Evolutionary conservation across 1,140 invertebrate species (phyloP).

Genomic region (Matsumurasca onukii): DNA sequence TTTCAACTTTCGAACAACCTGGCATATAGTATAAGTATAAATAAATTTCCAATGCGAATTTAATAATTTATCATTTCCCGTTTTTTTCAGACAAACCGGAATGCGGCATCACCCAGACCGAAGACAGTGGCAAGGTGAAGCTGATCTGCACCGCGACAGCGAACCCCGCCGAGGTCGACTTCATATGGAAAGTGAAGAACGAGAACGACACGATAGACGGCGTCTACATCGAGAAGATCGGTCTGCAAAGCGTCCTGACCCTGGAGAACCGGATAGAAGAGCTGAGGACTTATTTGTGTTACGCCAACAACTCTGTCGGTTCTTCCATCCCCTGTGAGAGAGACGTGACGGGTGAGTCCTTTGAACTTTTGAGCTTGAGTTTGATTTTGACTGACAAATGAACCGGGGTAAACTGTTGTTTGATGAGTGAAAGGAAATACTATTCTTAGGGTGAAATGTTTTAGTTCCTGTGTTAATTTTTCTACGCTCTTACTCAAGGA

Average conservation of each 20-base stretch:
- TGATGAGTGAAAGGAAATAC: too few relatives aligned
- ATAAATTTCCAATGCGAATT: too few relatives aligned
- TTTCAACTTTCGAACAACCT: too few relatives aligned
- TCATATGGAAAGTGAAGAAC: slow-evolving; percentile 80
- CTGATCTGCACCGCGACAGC: slow-evolving; percentile 78
- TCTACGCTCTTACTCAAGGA: too few relatives aligned
- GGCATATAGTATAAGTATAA: too few relatives aligned
- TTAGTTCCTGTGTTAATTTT: too few relatives aligned
- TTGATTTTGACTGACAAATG: too few relatives aligned
- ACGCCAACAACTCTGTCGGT: slow-evolving; percentile 81
- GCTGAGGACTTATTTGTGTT: slow-evolving; percentile 79
- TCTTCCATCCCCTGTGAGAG: slow-evolving; percentile 71
- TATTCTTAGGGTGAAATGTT: too few relatives aligned
- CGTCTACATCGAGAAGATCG: slow-evolving; percentile 54
- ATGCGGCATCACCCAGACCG: slow-evolving; percentile 72
- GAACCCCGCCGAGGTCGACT: slow-evolving; percentile 79
- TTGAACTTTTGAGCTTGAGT: background rate
- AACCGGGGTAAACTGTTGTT: too few relatives aligned
- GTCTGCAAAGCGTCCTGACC: slow-evolving; percentile 62
- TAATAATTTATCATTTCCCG: too few relatives aligned
- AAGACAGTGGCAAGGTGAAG: slow-evolving; percentile 70
- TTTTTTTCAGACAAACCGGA: slow-evolving; percentile 71
- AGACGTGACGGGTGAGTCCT: slow-evolving; percentile 68
- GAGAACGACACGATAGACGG: slow-evolving; percentile 74
- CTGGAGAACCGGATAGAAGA: slow-evolving; percentile 64